Evolutionary conservation across 2,113 vertebrate species (phyloP).

Genomic region (Pedionomus torquatus): DNA sequence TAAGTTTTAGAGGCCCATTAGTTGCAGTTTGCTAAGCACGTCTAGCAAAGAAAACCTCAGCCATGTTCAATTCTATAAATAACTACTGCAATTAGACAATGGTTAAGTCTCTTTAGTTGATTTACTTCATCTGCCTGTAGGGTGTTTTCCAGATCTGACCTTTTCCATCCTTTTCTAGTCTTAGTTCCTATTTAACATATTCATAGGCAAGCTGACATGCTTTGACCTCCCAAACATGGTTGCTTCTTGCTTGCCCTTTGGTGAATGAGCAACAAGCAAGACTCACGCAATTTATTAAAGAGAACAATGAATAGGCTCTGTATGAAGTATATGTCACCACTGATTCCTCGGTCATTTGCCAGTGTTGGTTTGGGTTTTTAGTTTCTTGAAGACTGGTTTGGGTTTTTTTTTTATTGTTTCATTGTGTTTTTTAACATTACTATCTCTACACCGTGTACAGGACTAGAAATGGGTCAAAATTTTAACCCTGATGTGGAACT

Average conservation of each 20-base stretch:
- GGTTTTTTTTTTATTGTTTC: rapidly evolving
- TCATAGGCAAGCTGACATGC: background rate
- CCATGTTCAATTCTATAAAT: background rate
- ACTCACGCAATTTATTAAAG: background rate
- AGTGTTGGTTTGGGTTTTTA: background rate
- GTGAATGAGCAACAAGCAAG: background rate
- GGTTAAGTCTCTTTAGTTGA: background rate
- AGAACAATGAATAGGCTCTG: background rate
- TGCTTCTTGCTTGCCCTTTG: background rate
- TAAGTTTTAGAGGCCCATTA: background rate
- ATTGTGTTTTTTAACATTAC: background rate
- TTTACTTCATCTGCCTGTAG: background rate
- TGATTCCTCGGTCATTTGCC: background rate
- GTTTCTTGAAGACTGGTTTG: background rate
- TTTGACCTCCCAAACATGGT: background rate
- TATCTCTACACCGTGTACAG: background rate
- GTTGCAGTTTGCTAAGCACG: background rate
- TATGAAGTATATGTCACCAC: background rate
- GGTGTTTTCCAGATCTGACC: background rate
- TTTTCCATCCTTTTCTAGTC: background rate
- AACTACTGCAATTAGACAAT: background rate
- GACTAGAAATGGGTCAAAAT: background rate
- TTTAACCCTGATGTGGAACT: background rate
- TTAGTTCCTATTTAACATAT: background rate
- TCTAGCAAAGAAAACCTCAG: background rate